Conservation (phyloP, 2,888 invertebrate genomes). For the Phalera bucephala region DNA sequence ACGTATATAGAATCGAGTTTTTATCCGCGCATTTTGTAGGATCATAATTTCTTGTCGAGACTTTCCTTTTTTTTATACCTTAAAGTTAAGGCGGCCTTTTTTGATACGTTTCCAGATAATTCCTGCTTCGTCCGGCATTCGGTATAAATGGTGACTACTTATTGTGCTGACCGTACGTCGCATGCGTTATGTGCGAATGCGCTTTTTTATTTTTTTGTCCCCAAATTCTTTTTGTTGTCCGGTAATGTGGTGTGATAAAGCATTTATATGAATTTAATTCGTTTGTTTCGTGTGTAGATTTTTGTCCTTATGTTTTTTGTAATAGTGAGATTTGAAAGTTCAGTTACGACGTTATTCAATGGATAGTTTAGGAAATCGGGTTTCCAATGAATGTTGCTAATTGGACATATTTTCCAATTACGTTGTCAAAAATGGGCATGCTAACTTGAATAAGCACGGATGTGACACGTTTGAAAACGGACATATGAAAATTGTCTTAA, state of each 20-base stretch:
- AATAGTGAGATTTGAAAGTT: constrained; percentile 2
- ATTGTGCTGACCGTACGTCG: constrained; percentile 43
- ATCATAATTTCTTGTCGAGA: constrained; percentile 76
- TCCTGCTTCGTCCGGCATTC: constrained; percentile 52
- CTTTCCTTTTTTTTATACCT: constrained; percentile 47
- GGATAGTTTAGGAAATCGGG: too few relatives aligned
- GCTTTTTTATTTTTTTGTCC: constrained; percentile 36
- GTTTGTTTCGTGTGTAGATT: constrained; percentile 27
- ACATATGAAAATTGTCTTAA: too few relatives aligned
- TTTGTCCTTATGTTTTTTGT: constrained; percentile 14
- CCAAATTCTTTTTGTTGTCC: constrained; percentile 49
- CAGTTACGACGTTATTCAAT: too few relatives aligned
- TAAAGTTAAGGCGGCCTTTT: constrained; percentile 53
- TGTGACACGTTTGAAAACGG: too few relatives aligned
- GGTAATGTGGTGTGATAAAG: constrained; percentile 60
- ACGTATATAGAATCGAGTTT: constrained; percentile 56
- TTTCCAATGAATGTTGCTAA: too few relatives aligned
- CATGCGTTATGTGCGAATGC: constrained; percentile 39
- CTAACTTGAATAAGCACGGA: too few relatives aligned
- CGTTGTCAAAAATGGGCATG: too few relatives aligned
- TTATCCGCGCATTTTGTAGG: constrained; percentile 74
- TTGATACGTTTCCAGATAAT: constrained; percentile 66
- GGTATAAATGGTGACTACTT: constrained; percentile 55
- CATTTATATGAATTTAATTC: constrained; percentile 51
- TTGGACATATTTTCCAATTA: too few relatives aligned